These are phyloP conservation scores for Blastobasis lacticolella DNA, from an alignment of 2,888 invertebrate species.

Conservation along the genomic window DNA sequence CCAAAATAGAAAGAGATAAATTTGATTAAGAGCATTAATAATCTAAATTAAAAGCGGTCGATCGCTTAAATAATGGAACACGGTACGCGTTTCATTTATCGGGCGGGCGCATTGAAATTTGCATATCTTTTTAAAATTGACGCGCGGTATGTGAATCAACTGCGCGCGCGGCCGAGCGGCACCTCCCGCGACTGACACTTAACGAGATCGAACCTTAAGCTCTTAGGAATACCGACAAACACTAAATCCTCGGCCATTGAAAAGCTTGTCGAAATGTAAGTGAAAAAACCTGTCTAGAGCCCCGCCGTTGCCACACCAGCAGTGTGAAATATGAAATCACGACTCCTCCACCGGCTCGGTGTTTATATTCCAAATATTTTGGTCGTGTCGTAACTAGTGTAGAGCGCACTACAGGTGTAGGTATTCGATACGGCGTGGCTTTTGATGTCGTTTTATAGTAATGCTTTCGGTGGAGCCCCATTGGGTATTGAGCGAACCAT, in stretches of 20 bases:
- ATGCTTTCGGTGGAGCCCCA: slow-evolving; percentile 37
- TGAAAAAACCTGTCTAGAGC: slow-evolving; percentile 54
- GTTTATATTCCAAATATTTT: slow-evolving; percentile 69
- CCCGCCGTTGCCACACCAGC: slow-evolving; percentile 54
- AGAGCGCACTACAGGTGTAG: slow-evolving; percentile 33
- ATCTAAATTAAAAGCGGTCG: slow-evolving; percentile 50
- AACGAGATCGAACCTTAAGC: slow-evolving; percentile 25
- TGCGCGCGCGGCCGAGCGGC: slow-evolving; percentile 18
- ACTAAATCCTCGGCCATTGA: slow-evolving; percentile 17
- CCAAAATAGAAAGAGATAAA: slow-evolving; percentile 62
- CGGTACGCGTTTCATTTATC: slow-evolving; percentile 43
- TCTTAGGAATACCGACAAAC: slow-evolving; percentile 13
- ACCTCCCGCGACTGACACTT: slow-evolving; percentile 1
- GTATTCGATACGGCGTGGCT: slow-evolving; percentile 19
- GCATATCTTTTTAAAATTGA: slow-evolving; percentile 63
- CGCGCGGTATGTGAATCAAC: slow-evolving; percentile 33
- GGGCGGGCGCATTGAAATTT: slow-evolving; percentile 42
- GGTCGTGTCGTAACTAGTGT: slow-evolving; percentile 44
- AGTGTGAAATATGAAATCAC: slow-evolving; percentile 75
- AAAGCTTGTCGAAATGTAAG: slow-evolving; percentile 31
- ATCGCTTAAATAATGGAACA: slow-evolving; percentile 46
- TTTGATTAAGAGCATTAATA: slow-evolving; percentile 67
- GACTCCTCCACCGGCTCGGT: slow-evolving; percentile 59
- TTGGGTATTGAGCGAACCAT: slow-evolving; percentile 36
- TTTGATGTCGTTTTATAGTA: slow-evolving; percentile 42